Conservation (phyloP, 1,140 invertebrate species). For the Drosophila pachea region DNA sequence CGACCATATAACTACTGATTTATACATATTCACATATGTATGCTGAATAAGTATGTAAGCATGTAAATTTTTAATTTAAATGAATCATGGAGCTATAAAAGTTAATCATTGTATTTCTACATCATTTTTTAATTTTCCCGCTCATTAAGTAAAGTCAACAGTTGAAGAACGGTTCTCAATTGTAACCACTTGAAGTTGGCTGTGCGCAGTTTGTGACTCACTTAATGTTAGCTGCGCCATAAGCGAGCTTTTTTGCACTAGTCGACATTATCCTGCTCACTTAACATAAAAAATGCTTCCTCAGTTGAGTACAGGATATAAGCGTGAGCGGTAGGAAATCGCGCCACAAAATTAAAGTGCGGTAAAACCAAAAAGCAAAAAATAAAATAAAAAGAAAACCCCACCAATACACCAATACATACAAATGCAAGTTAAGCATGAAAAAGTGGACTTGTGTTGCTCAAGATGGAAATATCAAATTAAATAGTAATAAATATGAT, state of each 20-base stretch:
- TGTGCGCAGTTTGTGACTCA: conserved; percentile 14
- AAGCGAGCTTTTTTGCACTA: conserved; percentile 25
- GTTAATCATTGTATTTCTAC: background rate
- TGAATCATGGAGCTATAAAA: conserved; percentile 45
- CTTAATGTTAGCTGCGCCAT: conserved; percentile 25
- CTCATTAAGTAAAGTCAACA: background rate
- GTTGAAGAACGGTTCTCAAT: conserved; percentile 6
- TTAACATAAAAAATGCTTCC: conserved; percentile 47
- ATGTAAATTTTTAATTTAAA: conserved; percentile 69
- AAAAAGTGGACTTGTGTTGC: conserved; percentile 46
- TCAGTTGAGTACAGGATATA: conserved; percentile 74
- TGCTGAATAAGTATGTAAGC: conserved; percentile 48
- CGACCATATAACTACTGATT: conserved; percentile 18
- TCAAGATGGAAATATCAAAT: conserved; percentile 34
- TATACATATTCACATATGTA: conserved; percentile 44
- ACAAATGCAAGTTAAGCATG: conserved; percentile 11
- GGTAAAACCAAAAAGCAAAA: conserved; percentile 19
- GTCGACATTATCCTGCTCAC: conserved; percentile 41
- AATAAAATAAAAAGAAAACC: conserved; percentile 14
- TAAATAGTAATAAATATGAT: conserved; percentile 32
- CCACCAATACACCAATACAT: conserved; percentile 33
- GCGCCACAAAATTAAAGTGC: conserved; percentile 47
- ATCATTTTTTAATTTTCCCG: conserved; percentile 9
- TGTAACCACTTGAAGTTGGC: conserved; percentile 18
- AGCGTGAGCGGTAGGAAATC: conserved; percentile 58